phyloP scores from a whole-genome alignment of 2,888 invertebrate species.

The Incurvaria masculella region DNA sequence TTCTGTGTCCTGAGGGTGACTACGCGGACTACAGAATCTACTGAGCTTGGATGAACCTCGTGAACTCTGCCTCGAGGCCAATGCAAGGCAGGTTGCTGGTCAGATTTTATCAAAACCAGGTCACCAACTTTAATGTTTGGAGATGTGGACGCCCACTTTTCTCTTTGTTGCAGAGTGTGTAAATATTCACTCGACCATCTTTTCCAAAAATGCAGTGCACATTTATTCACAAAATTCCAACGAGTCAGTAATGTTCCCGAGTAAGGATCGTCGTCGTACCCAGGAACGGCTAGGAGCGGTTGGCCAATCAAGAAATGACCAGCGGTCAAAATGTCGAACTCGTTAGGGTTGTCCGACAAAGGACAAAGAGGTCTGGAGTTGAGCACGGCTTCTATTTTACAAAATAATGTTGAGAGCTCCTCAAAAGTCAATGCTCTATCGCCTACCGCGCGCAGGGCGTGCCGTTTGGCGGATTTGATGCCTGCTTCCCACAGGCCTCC shows the following conservation, averaged over 20 bases:
- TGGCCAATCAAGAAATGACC: constrained; percentile 12
- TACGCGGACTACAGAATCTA: not conserved
- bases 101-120: not conserved
- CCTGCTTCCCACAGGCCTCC: constrained; percentile 4
- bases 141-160: not conserved
- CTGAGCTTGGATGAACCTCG: not conserved
- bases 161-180: not conserved
- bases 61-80: not conserved
- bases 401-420: constrained; percentile 13
- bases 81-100: not conserved
- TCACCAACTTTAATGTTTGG: not conserved
- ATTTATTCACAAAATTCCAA: not conserved
- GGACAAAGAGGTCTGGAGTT: constrained; percentile 12
- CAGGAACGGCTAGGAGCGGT: constrained; percentile 6
- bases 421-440: constrained; percentile 11
- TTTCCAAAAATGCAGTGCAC: not conserved
- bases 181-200: not conserved
- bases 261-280: no score
- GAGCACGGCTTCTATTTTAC: constrained; percentile 9
- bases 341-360: constrained; percentile 9
- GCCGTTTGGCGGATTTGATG: not conserved
- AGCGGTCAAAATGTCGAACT: constrained; percentile 11
- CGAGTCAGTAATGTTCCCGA: no score
- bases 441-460: constrained; percentile 1
- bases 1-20: not conserved